Base-by-base conservation (phyloP, 2,113 vertebrate genomes). In the Melanotaenia duboulayi region DNA sequence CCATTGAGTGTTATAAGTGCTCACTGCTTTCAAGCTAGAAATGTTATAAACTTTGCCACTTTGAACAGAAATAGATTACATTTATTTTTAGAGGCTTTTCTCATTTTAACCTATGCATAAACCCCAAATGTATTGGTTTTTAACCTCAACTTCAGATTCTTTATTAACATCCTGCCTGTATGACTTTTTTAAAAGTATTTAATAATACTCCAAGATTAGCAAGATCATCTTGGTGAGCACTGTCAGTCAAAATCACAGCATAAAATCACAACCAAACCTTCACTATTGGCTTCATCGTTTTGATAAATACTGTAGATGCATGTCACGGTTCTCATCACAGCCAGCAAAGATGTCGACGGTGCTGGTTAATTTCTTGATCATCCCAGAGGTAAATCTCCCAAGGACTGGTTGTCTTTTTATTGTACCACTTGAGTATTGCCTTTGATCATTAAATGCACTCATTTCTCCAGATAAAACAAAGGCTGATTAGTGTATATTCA, bases 401-500 rank as follows among this genome's bases (percentile, higher is more conserved):
- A 79, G 78, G 54, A 76, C 59, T 23, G 66, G 54, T 22, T 74
- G 71, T 69, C 76, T 77, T 73, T 78, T 74, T 84, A 74, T 80
- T 93, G 94, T 95, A 95, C 94, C 95, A 94, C 94, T 90, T 87
- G 94, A 95, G 95, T 92, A 94, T 96, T 95, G 95, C 94, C 95
- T 94, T 93, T 94, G 93, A 95, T 95, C 94, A 96, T 96, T 95
- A 95, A 95, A 96, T 94, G 92, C 72, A 44, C 65, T 76, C 56
- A 70, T 94, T 94, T 95, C 94, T 93, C 81, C 66, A 66, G 78
- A 72, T 66, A 65, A 81, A 89, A 90, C 93, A 93, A 81, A 89
- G 93, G 86, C 94, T 96, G 95, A 96, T 96, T 96, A 96, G 95
- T 94, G 94, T 94, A 93, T 93, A 94, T 92, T 94, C 94, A 94